Evolutionary conservation across 2,888 invertebrate genomes (phyloP).

Genomic region (Elmis aenea): DNA sequence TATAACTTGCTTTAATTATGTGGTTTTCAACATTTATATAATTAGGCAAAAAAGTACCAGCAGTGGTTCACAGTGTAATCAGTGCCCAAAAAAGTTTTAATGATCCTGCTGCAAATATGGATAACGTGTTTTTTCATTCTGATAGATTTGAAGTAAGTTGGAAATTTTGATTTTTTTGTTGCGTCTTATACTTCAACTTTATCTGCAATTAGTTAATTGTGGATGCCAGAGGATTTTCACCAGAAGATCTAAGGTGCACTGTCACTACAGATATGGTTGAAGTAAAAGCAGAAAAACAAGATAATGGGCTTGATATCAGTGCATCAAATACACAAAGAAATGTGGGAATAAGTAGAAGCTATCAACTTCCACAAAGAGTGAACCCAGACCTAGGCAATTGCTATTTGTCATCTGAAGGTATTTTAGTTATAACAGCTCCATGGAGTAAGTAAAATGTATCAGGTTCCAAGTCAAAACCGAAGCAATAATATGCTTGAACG

Average conservation of each 20-base stretch:
- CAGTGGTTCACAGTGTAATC: no score
- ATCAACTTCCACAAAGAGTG: slow-evolving; percentile 12
- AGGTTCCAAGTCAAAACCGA: no score
- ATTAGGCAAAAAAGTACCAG: no score
- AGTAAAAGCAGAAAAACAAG: slow-evolving; percentile 9
- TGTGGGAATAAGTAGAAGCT: slow-evolving; percentile 7
- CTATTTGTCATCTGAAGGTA: slow-evolving; percentile 13
- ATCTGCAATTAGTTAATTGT: slow-evolving; percentile 12
- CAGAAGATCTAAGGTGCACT: slow-evolving; percentile 13
- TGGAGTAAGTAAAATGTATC: slow-evolving; percentile 30
- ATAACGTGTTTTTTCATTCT: background rate
- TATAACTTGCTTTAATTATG: no score
- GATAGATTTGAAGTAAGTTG: background rate
- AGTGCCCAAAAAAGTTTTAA: no score
- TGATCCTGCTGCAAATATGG: background rate
- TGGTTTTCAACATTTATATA: no score
- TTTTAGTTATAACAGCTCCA: slow-evolving; percentile 11
- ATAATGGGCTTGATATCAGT: no score
- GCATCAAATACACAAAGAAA: background rate
- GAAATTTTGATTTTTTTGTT: background rate
- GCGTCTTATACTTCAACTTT: background rate
- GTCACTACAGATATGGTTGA: slow-evolving; percentile 10
- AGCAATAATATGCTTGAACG: no score
- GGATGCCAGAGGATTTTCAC: slow-evolving; percentile 10
- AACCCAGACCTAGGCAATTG: slow-evolving; percentile 9